Conservation (phyloP, 2,113 vertebrate species). For the Tautogolabrus adspersus region DNA sequence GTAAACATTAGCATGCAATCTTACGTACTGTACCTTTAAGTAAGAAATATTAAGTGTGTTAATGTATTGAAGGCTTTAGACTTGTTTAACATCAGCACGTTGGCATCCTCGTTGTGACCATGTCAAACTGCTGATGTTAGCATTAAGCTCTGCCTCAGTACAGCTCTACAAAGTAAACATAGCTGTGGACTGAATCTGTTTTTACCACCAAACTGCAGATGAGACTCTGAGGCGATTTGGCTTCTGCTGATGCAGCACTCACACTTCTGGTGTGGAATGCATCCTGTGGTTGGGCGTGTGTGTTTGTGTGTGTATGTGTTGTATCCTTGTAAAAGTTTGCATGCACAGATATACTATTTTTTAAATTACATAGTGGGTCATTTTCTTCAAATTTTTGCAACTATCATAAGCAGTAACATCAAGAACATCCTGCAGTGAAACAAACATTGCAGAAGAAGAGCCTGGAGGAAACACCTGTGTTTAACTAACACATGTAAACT, state of each 20-base stretch:
- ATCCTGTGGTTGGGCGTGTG: neutral
- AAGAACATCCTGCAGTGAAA: no score
- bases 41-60: no score
- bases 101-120: neutral
- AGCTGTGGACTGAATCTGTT: neutral
- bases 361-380: no score
- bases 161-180: neutral
- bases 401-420: neutral
- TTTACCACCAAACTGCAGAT: neutral
- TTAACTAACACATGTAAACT: neutral
- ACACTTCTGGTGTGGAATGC: constrained; percentile 12
- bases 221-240: constrained; percentile 1
- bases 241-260: constrained; percentile 27
- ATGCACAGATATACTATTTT: no score
- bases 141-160: neutral
- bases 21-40: no score
- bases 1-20: no score
- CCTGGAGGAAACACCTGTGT: neutral
- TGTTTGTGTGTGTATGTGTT: neutral
- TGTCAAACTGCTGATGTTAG: neutral
- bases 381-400: neutral
- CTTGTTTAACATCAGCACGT: neutral
- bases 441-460: no score
- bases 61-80: neutral
- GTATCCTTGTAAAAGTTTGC: no score